A percentile compares a stretch with the other conserved stretches of the same genome.
These are phyloP conservation scores for Megalops atlanticus DNA, from an alignment of 2,113 vertebrate genomes.

Conservation along the genomic window DNA sequence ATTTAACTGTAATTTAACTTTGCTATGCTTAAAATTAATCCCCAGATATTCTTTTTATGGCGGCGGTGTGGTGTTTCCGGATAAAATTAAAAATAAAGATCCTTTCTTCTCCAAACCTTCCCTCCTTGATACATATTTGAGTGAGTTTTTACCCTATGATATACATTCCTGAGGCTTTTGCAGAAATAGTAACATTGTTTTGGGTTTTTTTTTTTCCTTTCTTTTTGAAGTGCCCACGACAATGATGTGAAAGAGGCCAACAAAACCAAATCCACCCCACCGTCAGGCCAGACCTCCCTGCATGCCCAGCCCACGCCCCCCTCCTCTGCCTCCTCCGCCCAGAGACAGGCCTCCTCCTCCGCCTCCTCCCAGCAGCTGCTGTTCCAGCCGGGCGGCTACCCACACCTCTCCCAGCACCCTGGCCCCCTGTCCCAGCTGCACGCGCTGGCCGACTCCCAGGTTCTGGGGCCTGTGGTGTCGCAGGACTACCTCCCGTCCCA, in stretches of 20 bases:
- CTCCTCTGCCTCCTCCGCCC: constrained; percentile 14
- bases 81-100: too few relatives aligned
- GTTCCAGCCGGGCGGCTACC: constrained; percentile 74
- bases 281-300: constrained; percentile 23
- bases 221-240: constrained; percentile 64
- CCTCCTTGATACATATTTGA: too few relatives aligned
- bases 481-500: constrained; percentile 79
- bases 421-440: constrained; percentile 73
- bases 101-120: too few relatives aligned
- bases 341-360: constrained; percentile 48
- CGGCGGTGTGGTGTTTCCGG: too few relatives aligned
- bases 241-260: constrained; percentile 64
- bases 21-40: too few relatives aligned
- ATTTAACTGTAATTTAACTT: too few relatives aligned
- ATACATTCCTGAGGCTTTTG: background rate
- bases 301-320: constrained; percentile 47
- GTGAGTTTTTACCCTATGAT: too few relatives aligned
- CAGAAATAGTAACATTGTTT: background rate
- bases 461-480: constrained; percentile 75
- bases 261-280: constrained; percentile 53
- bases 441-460: constrained; percentile 73
- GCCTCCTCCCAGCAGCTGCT: constrained; percentile 74
- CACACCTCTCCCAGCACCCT: constrained; percentile 69
- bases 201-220: constrained; percentile 40
- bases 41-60: too few relatives aligned